Conservation (phyloP, 2,797 vertebrate species). For the Antrozous pallidus region DNA sequence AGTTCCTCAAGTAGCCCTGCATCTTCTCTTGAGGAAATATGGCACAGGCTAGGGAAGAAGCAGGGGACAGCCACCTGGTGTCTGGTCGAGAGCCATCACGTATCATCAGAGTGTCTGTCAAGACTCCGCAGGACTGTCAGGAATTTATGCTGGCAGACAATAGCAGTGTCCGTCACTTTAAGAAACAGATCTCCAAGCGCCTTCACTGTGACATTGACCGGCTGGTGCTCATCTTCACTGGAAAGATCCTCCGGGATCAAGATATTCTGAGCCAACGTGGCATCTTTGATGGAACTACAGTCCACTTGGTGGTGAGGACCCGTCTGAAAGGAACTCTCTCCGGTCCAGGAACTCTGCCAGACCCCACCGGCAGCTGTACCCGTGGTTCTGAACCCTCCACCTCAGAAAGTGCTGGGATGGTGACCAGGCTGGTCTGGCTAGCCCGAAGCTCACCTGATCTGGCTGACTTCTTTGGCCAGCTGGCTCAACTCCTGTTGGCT, state of each 20-base stretch:
- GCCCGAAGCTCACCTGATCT: conserved; percentile 39
- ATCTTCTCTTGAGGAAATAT: conserved; percentile 34
- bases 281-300: conserved; percentile 57
- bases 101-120: conserved; percentile 72
- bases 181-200: conserved; percentile 70
- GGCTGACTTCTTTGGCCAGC: conserved; percentile 55
- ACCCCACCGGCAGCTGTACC: background rate
- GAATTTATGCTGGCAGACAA: conserved; percentile 72
- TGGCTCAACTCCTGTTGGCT: conserved; percentile 34
- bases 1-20: background rate
- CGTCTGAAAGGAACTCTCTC: background rate
- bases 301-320: conserved; percentile 71
- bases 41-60: conserved; percentile 64
- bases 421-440: background rate
- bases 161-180: conserved; percentile 68
- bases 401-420: background rate
- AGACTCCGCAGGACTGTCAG: conserved; percentile 64
- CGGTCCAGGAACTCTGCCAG: background rate
- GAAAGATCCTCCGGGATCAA: conserved; percentile 75
- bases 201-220: conserved; percentile 50
- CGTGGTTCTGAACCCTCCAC: background rate
- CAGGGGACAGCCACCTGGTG: conserved; percentile 61
- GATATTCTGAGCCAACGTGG: conserved; percentile 71
- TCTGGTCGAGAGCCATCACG: background rate
- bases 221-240: conserved; percentile 74